Conservation (phyloP, 2,113 vertebrate genomes). For the Solea senegalensis region DNA sequence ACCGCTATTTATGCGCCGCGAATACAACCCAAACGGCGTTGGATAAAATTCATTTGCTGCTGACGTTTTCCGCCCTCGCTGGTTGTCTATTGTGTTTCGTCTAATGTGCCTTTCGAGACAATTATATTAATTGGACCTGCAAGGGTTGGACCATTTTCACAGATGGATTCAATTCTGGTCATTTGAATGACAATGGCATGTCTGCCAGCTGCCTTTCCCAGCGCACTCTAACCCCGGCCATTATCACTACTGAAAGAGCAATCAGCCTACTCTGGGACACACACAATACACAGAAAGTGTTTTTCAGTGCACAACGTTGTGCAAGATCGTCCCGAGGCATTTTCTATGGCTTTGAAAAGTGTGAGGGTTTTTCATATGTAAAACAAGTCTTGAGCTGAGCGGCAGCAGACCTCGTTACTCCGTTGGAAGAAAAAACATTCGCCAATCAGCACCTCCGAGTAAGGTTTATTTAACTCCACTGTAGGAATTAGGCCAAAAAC, state of each 20-base stretch:
- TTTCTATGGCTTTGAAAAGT: constrained; percentile 60
- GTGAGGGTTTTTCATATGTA: constrained; percentile 74
- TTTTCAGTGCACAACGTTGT: constrained; percentile 66
- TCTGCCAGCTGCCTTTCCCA: constrained; percentile 76
- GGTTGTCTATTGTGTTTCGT: constrained; percentile 47
- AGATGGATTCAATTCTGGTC: constrained; percentile 65
- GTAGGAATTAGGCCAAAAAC: constrained; percentile 63
- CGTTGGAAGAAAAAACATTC: constrained; percentile 53
- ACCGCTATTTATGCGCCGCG: constrained; percentile 63
- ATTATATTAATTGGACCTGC: constrained; percentile 72
- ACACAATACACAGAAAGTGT: constrained; percentile 69
- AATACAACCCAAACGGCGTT: constrained; percentile 58
- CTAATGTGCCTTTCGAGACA: constrained; percentile 56
- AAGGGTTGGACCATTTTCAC: constrained; percentile 54
- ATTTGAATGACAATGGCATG: constrained; percentile 80
- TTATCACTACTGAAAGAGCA: constrained; percentile 74
- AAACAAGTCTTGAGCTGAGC: constrained; percentile 64
- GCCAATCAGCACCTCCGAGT: constrained; percentile 61
- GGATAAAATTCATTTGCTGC: constrained; percentile 64
- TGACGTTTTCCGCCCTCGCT: constrained; percentile 51
- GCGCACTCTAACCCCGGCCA: constrained; percentile 71
- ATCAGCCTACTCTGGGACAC: constrained; percentile 64
- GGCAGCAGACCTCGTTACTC: constrained; percentile 50
- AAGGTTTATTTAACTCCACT: constrained; percentile 74
- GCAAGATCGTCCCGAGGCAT: constrained; percentile 57